These are phyloP conservation scores for Leptinotarsa tumamoca DNA, from an alignment of 2,888 invertebrate species.

Conservation along the genomic window DNA sequence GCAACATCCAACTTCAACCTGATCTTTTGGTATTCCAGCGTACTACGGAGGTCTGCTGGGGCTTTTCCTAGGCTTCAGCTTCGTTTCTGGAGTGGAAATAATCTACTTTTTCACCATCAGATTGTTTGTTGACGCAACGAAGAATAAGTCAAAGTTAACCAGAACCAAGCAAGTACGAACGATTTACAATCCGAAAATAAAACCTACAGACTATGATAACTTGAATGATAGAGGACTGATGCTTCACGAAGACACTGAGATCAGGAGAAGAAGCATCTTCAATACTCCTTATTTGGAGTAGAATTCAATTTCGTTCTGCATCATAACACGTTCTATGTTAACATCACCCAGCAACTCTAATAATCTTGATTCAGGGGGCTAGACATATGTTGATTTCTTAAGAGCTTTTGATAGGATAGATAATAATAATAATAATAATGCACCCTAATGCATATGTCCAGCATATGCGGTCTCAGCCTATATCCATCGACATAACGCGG, in stretches of 20 bases:
- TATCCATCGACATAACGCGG: too few relatives aligned
- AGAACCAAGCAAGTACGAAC: background rate
- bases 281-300: conserved; percentile 4
- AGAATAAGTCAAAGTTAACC: background rate
- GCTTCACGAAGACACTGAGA: background rate
- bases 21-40: conserved; percentile 66
- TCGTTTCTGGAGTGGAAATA: conserved; percentile 76
- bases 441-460: too few relatives aligned
- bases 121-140: conserved; percentile 9
- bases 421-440: too few relatives aligned
- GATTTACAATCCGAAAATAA: background rate
- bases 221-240: background rate
- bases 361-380: too few relatives aligned
- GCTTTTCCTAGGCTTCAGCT: conserved; percentile 78
- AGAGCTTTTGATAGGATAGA: too few relatives aligned
- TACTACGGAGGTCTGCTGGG: conserved; percentile 79
- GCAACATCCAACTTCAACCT: background rate
- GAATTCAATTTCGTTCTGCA: background rate
- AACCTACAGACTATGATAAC: background rate
- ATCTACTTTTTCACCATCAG: conserved; percentile 71
- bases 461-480: too few relatives aligned
- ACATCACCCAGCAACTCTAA: too few relatives aligned
- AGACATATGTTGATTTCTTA: too few relatives aligned
- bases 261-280: background rate
- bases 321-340: too few relatives aligned